A percentile compares a stretch with the other conserved stretches of the same genome.
These are phyloP conservation scores for Marasmarcha lunaedactyla DNA, from an alignment of 2,888 invertebrate species.

Conservation along the genomic window DNA sequence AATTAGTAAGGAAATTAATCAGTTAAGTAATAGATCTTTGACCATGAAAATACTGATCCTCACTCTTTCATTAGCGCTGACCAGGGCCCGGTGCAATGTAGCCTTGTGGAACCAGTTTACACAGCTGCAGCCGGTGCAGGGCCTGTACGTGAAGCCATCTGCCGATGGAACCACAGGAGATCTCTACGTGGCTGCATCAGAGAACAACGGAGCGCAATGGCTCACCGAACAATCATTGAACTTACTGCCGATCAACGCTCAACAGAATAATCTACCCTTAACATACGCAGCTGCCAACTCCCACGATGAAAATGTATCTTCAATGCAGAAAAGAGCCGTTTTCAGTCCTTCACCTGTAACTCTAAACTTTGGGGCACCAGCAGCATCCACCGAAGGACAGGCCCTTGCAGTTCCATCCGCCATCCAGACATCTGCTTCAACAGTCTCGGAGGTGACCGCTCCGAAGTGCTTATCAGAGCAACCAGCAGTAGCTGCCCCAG, in stretches of 20 bases:
- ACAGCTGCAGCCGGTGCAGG: slow-evolving; percentile 49
- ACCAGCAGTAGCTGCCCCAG: slow-evolving; percentile 11
- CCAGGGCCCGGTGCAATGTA: slow-evolving; percentile 22
- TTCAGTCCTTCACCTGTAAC: slow-evolving; percentile 29
- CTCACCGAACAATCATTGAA: slow-evolving; percentile 48
- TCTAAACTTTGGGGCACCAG: slow-evolving; percentile 21
- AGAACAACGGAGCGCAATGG: slow-evolving; percentile 54
- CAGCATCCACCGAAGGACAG: slow-evolving; percentile 20
- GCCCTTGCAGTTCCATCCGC: slow-evolving; percentile 30
- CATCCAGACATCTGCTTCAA: slow-evolving; percentile 9
- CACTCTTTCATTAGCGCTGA: slow-evolving; percentile 6
- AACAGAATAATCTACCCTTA: slow-evolving; percentile 21
- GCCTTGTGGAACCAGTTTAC: slow-evolving; percentile 29
- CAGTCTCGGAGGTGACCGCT: slow-evolving; percentile 20
- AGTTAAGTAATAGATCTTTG: no score
- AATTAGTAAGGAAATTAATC: no score
- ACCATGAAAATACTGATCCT: not conserved
- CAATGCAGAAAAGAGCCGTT: slow-evolving; percentile 36
- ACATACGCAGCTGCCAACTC: slow-evolving; percentile 23
- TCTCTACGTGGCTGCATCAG: slow-evolving; percentile 55
- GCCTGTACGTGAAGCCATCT: slow-evolving; percentile 52
- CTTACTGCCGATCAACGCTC: slow-evolving; percentile 28
- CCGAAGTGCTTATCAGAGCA: slow-evolving; percentile 22
- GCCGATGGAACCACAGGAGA: slow-evolving; percentile 52
- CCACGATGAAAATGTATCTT: slow-evolving; percentile 26